Base-by-base conservation (phyloP, 2,113 vertebrate species). In the Smithornis capensis region DNA sequence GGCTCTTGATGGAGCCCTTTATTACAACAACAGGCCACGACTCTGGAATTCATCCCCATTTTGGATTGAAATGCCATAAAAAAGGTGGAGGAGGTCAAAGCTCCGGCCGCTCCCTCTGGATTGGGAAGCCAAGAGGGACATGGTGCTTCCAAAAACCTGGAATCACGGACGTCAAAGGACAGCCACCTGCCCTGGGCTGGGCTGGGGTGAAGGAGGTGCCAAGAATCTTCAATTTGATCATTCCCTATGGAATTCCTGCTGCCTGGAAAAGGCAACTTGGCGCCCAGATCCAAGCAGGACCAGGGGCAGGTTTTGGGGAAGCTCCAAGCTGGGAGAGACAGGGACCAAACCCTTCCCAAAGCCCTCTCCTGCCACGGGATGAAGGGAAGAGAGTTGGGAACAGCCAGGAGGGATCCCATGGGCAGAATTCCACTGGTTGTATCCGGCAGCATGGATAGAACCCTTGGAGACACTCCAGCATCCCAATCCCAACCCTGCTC, bases 261-360 rank as follows among this genome's bases (percentile, higher is more conserved):
- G 22, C 37, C 21, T 7, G 16, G 74, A 25, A 83, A 37, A 83
- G 24, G 37, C 33, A 42, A 49, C 17, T 52, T 40, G 10, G 5
- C 1, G 4, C 7, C 33, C 59, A 4, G 3, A 56, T 47, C 57
- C 37, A 1, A 10, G 77, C 14, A 56, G 55, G 49, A 47, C 10
- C 19, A 5, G 2, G 13, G 53, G 60, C 44, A 68, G 8, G 44
- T 68, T 13, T 2, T 8, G 16, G 25, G 78, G 40, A 40, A 29
- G 9, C 52, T 53, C 38, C 0, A 0, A 1, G 6, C 21, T 21
- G 59, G 68, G 31, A 44, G 22, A 59, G 18, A 12, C 2, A 0
- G 19, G 59, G 27, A 42, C 2, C 63, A 73, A 80, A 29, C 31
- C 42, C n/a, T 38, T 3, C 44, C 38, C 57, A 27, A 12, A 24